Percentiles rank a stretch among this genome's conserved stretches.
phyloP scores from a whole-genome alignment of 2,888 invertebrate genomes.

The Atethmia centrago region DNA sequence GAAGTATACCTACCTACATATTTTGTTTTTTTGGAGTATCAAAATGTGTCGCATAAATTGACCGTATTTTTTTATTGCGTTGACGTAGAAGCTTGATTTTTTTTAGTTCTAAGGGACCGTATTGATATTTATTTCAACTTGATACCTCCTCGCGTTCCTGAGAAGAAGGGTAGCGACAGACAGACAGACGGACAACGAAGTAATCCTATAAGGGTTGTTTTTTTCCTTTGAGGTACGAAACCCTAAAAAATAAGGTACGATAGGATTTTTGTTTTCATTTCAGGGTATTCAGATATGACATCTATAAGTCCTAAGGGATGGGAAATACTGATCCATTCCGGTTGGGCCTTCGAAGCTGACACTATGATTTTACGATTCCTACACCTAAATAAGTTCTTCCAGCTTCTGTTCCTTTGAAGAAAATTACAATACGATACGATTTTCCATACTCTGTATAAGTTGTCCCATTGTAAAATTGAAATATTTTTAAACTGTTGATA shows the following conservation, averaged over 20 bases:
- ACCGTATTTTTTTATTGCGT: too few relatives aligned
- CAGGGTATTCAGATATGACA: background rate
- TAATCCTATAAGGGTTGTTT: background rate
- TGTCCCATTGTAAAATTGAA: slow-evolving; percentile 30
- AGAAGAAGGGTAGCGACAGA: background rate
- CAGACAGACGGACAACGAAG: background rate
- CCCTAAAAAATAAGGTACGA: background rate
- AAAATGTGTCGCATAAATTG: too few relatives aligned
- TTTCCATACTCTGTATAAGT: slow-evolving; percentile 3
- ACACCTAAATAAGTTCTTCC: background rate
- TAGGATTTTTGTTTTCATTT: background rate
- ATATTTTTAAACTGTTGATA: slow-evolving; percentile 42
- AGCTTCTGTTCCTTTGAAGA: background rate
- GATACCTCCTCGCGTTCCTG: too few relatives aligned
- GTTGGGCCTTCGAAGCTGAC: background rate
- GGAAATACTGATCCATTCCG: background rate
- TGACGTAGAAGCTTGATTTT: too few relatives aligned
- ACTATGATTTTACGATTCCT: background rate
- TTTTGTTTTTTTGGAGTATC: too few relatives aligned
- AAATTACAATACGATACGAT: slow-evolving; percentile 31
- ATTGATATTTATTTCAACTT: too few relatives aligned
- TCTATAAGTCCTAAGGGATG: background rate
- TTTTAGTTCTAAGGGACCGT: too few relatives aligned
- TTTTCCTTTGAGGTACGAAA: background rate
- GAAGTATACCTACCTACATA: too few relatives aligned